Percentiles rank a stretch among this genome's conserved stretches.
These are phyloP conservation scores for Microctenopoma stevenorrisi DNA, from an alignment of 2,797 vertebrate species.

Conservation along the genomic window DNA sequence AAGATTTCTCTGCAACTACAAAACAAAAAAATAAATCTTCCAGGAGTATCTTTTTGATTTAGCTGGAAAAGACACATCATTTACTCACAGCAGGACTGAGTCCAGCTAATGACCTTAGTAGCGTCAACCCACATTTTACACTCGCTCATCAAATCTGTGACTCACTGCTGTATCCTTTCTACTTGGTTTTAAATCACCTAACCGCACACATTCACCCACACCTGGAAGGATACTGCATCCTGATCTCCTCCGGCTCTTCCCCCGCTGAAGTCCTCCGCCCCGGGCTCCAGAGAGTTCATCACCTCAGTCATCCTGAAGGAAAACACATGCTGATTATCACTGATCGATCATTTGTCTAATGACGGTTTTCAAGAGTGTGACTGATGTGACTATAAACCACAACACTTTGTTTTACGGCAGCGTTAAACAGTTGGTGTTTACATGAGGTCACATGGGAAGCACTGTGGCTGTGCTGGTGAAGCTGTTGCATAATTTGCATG, in stretches of 20 bases:
- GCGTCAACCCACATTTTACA: slow-evolving; percentile 39
- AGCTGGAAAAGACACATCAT: slow-evolving; percentile 33
- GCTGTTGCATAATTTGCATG: too few relatives aligned
- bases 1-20: background rate
- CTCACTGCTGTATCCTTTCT: slow-evolving; percentile 18
- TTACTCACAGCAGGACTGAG: slow-evolving; percentile 38
- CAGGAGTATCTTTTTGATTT: slow-evolving; percentile 6
- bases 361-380: too few relatives aligned
- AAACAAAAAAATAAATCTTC: background rate
- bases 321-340: slow-evolving; percentile 3
- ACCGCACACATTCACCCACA: slow-evolving; percentile 14
- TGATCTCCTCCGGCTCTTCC: slow-evolving; percentile 81
- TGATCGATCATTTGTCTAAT: background rate
- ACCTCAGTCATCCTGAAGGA: slow-evolving; percentile 88
- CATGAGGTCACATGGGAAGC: too few relatives aligned
- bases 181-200: background rate
- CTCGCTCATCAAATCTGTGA: slow-evolving; percentile 48
- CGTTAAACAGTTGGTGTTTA: too few relatives aligned
- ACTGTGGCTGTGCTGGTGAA: too few relatives aligned
- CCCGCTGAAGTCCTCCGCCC: slow-evolving; percentile 84
- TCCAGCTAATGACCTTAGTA: slow-evolving; percentile 25
- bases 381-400: too few relatives aligned
- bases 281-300: slow-evolving; percentile 88
- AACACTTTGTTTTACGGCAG: too few relatives aligned
- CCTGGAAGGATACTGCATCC: slow-evolving; percentile 74